Evolutionary conservation across 2,797 vertebrate species (phyloP).

Genomic region (Vespertilio murinus): DNA sequence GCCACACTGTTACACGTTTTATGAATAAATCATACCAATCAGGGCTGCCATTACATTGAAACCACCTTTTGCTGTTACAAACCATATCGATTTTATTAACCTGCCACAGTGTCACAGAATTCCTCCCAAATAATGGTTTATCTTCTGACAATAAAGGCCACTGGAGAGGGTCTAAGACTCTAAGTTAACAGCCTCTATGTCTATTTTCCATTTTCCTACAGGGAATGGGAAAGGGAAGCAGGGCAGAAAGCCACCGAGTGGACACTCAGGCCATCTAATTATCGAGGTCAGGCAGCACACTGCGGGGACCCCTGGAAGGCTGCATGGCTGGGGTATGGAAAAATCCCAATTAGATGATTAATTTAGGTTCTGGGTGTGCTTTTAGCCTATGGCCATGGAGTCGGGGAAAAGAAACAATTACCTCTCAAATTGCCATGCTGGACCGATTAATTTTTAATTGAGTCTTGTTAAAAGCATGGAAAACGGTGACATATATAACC

Average conservation of each 20-base stretch:
- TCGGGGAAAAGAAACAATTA: constrained; percentile 77
- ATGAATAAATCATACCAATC: background rate
- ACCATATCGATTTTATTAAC: background rate
- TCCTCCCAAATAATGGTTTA: background rate
- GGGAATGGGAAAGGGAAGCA: constrained; percentile 34
- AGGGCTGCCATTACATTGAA: background rate
- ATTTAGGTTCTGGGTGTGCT: constrained; percentile 81
- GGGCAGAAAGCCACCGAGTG: background rate
- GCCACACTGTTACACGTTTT: background rate
- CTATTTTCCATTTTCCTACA: constrained; percentile 54
- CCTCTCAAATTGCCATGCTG: constrained; percentile 80
- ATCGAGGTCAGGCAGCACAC: constrained; percentile 65
- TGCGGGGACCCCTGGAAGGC: constrained; percentile 24
- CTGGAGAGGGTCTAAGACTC: background rate
- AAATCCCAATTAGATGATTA: constrained; percentile 84
- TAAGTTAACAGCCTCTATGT: background rate
- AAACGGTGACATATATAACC: constrained; percentile 81
- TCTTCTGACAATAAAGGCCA: constrained; percentile 1
- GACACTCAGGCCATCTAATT: constrained; percentile 58
- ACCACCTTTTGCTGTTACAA: background rate
- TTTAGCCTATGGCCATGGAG: constrained; percentile 83
- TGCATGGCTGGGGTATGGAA: constrained; percentile 58
- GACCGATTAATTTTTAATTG: constrained; percentile 85
- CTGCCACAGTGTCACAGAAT: background rate
- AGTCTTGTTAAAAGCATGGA: constrained; percentile 84